phyloP scores from a whole-genome alignment of 2,888 invertebrate species.

The Sinopyrophorus schimmeli region DNA sequence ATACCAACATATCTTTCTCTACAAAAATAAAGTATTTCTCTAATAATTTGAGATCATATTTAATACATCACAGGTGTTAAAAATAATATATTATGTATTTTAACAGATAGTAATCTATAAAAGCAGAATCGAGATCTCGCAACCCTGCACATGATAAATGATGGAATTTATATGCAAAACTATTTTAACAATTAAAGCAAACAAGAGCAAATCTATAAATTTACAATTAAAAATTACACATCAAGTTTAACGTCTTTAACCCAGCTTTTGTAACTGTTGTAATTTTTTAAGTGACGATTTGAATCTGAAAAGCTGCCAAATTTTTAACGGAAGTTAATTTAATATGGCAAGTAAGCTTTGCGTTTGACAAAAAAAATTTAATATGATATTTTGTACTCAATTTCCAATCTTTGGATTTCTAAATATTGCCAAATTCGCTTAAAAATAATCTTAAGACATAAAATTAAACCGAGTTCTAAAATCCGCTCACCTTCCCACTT shows the following conservation, averaged over 20 bases:
- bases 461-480: conserved; percentile 11
- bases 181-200: no score
- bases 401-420: conserved; percentile 26
- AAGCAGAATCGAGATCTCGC: conserved; percentile 45
- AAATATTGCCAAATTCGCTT: conserved; percentile 27
- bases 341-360: conserved; percentile 4
- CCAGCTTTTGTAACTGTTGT: no score
- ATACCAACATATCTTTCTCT: conserved; percentile 12
- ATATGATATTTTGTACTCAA: conserved; percentile 31
- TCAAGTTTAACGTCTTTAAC: no score
- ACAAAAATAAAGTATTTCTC: conserved; percentile 27
- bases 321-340: conserved; percentile 4
- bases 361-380: no score
- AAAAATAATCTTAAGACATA: conserved; percentile 8
- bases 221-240: not conserved
- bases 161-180: no score
- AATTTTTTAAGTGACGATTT: no score
- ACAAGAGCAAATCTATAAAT: conserved; percentile 1
- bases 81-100: conserved; percentile 48
- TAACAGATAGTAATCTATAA: conserved; percentile 37
- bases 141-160: conserved; percentile 35
- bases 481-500: conserved; percentile 33
- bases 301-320: conserved; percentile 25
- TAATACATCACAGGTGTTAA: conserved; percentile 70
- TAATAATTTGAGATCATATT: conserved; percentile 66